A percentile compares a stretch with the other conserved stretches of the same genome.
Evolutionary conservation across 2,888 invertebrate species (phyloP).

Genomic region (Julus scandinavius): DNA sequence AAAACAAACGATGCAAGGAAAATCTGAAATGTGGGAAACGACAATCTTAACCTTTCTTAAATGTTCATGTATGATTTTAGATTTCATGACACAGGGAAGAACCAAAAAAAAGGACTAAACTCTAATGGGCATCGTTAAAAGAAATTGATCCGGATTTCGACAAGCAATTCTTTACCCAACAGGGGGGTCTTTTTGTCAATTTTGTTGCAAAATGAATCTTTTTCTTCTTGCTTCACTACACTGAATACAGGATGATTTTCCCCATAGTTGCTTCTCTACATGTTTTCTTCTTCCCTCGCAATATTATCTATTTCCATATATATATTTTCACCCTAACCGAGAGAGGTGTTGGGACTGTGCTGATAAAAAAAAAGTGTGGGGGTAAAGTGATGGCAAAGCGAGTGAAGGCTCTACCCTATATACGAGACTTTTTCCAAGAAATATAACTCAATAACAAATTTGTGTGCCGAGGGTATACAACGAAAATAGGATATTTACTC

Average conservation of each 20-base stretch:
- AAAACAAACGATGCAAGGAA: no score
- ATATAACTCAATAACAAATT: slow-evolving; percentile 33
- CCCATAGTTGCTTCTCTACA: not conserved
- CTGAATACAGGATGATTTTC: not conserved
- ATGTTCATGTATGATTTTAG: not conserved
- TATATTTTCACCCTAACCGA: slow-evolving; percentile 40
- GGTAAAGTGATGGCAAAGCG: not conserved
- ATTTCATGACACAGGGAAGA: not conserved
- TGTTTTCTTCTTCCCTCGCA: not conserved
- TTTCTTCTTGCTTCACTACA: slow-evolving; percentile 21
- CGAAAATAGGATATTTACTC: slow-evolving; percentile 36
- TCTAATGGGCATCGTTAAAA: slow-evolving; percentile 10
- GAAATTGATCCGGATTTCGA: slow-evolving; percentile 49
- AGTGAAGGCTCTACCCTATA: not conserved
- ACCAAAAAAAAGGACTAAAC: not conserved
- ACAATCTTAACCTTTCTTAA: no score
- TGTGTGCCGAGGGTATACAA: slow-evolving; percentile 24
- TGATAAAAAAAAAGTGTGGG: not conserved
- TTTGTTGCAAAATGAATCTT: slow-evolving; percentile 45
- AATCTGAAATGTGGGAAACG: no score
- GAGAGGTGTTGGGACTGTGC: slow-evolving; percentile 34
- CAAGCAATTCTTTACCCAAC: slow-evolving; percentile 47
- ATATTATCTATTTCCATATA: slow-evolving; percentile 46
- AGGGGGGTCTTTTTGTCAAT: slow-evolving; percentile 36
- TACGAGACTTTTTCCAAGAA: slow-evolving; percentile 40